Percentiles rank a stretch among this genome's conserved stretches.
Conservation (phyloP, 2,888 invertebrate species). For the Thumatha senex region DNA sequence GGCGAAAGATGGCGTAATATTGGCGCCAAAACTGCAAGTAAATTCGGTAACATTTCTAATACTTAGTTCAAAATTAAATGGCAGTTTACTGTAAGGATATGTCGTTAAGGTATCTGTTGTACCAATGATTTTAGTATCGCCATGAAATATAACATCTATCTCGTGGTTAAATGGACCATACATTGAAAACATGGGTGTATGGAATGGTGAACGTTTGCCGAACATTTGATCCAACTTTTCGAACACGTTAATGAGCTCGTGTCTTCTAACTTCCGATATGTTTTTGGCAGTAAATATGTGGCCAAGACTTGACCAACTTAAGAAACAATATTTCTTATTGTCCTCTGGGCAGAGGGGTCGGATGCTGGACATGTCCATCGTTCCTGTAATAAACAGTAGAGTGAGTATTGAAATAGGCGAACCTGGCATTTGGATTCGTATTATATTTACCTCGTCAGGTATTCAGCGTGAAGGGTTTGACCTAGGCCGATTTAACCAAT, state of each 20-base stretch:
- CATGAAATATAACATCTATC: constrained; percentile 86
- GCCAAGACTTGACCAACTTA: constrained; percentile 87
- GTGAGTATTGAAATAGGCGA: too few relatives aligned
- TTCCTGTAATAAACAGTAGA: constrained; percentile 17
- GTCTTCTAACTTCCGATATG: constrained; percentile 78
- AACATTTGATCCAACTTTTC: constrained; percentile 88
- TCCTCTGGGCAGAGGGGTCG: constrained; percentile 84
- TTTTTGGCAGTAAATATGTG: constrained; percentile 86
- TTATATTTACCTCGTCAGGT: too few relatives aligned
- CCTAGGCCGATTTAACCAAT: too few relatives aligned
- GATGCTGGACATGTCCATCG: constrained; percentile 56
- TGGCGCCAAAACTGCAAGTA: constrained; percentile 45
- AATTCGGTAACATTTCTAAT: constrained; percentile 50
- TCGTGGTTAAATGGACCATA: constrained; percentile 87
- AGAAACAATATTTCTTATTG: constrained; percentile 79
- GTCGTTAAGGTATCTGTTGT: constrained; percentile 52
- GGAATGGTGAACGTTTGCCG: constrained; percentile 82
- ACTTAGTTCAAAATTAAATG: constrained; percentile 65
- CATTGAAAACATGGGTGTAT: constrained; percentile 86
- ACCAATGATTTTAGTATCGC: constrained; percentile 70
- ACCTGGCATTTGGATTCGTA: too few relatives aligned
- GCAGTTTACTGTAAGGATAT: constrained; percentile 64
- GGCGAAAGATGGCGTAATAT: constrained; percentile 41
- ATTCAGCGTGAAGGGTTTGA: too few relatives aligned
- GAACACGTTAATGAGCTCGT: constrained; percentile 88